Evolutionary conservation across 2,888 invertebrate genomes (phyloP).

Genomic region (Tromatobia lineatoria): DNA sequence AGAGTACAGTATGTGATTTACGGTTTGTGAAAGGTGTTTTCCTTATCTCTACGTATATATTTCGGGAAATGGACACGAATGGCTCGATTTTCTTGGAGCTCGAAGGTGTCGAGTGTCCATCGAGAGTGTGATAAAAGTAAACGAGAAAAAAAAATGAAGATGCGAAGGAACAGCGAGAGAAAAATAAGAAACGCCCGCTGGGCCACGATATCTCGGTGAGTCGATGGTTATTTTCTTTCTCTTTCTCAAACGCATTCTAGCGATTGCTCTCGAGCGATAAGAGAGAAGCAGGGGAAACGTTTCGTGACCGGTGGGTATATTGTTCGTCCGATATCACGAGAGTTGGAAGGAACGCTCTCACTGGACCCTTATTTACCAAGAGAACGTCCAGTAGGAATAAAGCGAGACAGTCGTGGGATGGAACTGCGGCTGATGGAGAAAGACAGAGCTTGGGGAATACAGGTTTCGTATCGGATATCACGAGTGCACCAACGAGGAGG

Average conservation of each 20-base stretch:
- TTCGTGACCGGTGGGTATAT: conserved; percentile 69
- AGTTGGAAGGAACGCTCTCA: conserved; percentile 52
- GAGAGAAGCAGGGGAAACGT: conserved; percentile 37
- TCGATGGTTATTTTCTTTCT: conserved; percentile 51
- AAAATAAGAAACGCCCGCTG: conserved; percentile 35
- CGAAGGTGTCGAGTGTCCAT: conserved; percentile 61
- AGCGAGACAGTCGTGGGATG: conserved; percentile 13
- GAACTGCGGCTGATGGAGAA: conserved; percentile 11
- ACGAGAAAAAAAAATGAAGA: conserved; percentile 12
- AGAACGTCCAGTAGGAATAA: conserved; percentile 42
- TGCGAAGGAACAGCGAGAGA: background rate
- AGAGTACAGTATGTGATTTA: conserved; percentile 26
- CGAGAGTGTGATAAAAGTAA: conserved; percentile 9
- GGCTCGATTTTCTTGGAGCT: conserved; percentile 39
- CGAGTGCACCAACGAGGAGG: conserved; percentile 65
- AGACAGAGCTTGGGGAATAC: conserved; percentile 65
- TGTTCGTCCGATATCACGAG: conserved; percentile 71
- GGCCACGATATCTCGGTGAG: conserved; percentile 60
- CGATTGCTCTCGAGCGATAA: conserved; percentile 49
- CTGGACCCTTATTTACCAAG: conserved; percentile 70
- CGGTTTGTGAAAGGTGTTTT: conserved; percentile 3
- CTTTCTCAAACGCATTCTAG: conserved; percentile 25
- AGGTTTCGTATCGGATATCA: conserved; percentile 76
- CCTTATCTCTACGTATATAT: conserved; percentile 38
- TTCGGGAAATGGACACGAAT: conserved; percentile 26